Evolutionary conservation across 2,888 invertebrate species (phyloP), one percentile per base, ranked within the genome.

Genomic region (Nemoura dubitans): DNA sequence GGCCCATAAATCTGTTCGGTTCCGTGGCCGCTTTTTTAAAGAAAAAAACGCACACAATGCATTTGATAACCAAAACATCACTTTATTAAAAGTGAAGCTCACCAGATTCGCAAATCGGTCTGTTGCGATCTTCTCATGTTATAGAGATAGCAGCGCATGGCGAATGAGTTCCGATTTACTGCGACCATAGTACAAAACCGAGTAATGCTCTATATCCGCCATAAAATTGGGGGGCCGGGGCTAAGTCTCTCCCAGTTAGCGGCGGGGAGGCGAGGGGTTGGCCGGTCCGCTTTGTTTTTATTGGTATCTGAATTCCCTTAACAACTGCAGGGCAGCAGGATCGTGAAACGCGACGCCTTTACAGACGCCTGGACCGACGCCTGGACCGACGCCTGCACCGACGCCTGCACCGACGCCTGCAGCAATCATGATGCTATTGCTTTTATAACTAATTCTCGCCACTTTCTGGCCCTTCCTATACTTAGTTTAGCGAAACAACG

Each of bases 401-500:
- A 59, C 59, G 59, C 59, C 59, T 59, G 59, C 16, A 78, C 27
- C 78, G 78, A 78, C 83, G 83, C 83, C 83, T 83, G 26, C 21
- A 42, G 42, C 83, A 42, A 82, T 82, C 82, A 30, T 30, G 30
- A 2, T n/a, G 36, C 82, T 16, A 82, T 82, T 82, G 82, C 82
- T 82, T 82, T 82, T 82, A 82, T 82, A 21, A 82, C 82, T 28
- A 30, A 28, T 30, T 82, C 29, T 29, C 10, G 21, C 27, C 26
- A 80, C 80, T 28, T 80, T 80, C 36, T 36, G 3, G 36, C 36
- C 16, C 80, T 80, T 80, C 80, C 80, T 80, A 77, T 16, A 7
- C 36, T 6, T 10, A 3, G 36, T 36, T 36, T 6, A n/a, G n/a
- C n/a, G 5, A 36, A 36, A 10, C 10, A 36, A 10, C 3, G 3